Conservation (phyloP, 2,888 invertebrate genomes). For the Megastigmus dorsalis region DNA sequence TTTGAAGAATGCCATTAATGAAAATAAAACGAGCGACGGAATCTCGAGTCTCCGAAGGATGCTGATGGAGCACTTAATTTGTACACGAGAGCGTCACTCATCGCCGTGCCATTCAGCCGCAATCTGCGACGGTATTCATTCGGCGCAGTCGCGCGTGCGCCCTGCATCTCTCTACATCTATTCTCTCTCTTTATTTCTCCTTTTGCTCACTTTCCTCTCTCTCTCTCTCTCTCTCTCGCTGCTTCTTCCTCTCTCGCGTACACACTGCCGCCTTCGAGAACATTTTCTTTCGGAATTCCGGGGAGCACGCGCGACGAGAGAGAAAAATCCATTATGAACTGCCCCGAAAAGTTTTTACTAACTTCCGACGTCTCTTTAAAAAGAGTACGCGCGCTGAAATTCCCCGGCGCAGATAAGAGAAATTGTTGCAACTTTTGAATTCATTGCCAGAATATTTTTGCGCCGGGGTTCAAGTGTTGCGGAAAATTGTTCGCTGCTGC, state of each 20-base stretch:
- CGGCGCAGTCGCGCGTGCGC: constrained; percentile 18
- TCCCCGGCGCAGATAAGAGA: constrained; percentile 1
- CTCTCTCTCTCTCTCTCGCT: background rate
- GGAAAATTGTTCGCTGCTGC: constrained; percentile 8
- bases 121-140: constrained; percentile 40
- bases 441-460: background rate
- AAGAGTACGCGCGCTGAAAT: constrained; percentile 17
- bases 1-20: constrained; percentile 35
- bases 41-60: background rate
- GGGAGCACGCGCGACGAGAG: background rate
- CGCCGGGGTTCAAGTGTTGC: constrained; percentile 21
- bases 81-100: constrained; percentile 38
- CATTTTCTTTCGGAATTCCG: constrained; percentile 35
- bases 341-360: constrained; percentile 30
- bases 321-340: constrained; percentile 45
- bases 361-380: constrained; percentile 38
- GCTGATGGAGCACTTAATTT: constrained; percentile 50
- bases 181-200: background rate
- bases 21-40: constrained; percentile 30
- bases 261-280: constrained; percentile 1
- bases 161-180: background rate
- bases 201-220: background rate
- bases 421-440: constrained; percentile 32
- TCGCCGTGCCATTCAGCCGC: constrained; percentile 37
- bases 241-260: background rate